Evolutionary conservation across 1,140 invertebrate species (phyloP).

Genomic region (Piezodorus guildinii): DNA sequence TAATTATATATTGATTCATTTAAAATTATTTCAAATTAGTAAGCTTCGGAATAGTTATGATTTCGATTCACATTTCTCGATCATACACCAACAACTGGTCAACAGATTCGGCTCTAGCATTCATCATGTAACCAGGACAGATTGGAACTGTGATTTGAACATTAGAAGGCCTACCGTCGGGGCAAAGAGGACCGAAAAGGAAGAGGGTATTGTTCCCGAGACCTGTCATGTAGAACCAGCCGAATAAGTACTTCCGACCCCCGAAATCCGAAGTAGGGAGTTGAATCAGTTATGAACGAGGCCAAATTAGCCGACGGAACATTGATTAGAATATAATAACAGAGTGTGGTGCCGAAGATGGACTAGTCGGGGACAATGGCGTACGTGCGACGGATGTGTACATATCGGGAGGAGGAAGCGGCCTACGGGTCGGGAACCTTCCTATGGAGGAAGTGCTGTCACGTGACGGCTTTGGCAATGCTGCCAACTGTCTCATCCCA

Average conservation of each 20-base stretch:
- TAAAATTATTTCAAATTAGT: too few relatives aligned
- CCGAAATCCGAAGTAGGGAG: background rate
- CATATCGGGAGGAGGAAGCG: slow-evolving; percentile 5
- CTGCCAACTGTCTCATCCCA: too few relatives aligned
- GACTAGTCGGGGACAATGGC: background rate
- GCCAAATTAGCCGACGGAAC: slow-evolving; percentile 1
- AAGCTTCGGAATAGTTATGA: too few relatives aligned
- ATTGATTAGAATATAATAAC: slow-evolving; percentile 14
- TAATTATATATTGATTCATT: too few relatives aligned
- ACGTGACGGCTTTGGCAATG: too few relatives aligned
- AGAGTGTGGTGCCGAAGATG: background rate
- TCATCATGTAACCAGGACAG: too few relatives aligned
- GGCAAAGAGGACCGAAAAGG: background rate
- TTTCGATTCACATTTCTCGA: too few relatives aligned
- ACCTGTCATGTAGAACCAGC: background rate
- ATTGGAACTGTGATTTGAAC: too few relatives aligned
- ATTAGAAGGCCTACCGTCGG: background rate
- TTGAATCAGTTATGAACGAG: background rate
- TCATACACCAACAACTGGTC: too few relatives aligned
- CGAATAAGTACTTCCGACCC: slow-evolving; percentile 6
- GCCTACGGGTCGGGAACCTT: slow-evolving; percentile 3
- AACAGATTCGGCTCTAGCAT: too few relatives aligned
- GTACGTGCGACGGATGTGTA: slow-evolving; percentile 8
- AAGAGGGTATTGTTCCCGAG: background rate
- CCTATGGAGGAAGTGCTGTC: background rate